Base-by-base conservation (phyloP, 1,140 invertebrate genomes). In the Brachionus sp. region DNA sequence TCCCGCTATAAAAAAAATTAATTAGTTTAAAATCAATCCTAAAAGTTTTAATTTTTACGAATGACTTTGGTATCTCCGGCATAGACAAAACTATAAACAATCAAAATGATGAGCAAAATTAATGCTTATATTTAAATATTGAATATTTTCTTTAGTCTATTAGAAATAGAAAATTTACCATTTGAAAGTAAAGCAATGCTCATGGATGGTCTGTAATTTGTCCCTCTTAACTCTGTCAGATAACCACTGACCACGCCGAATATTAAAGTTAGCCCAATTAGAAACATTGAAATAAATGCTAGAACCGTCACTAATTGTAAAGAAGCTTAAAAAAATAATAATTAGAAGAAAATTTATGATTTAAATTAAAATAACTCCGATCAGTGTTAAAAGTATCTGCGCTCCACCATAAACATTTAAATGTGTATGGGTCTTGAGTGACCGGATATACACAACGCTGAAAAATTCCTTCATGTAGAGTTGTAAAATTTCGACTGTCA, bases 401-500 rank as follows among this genome's bases (percentile, higher is more conserved):
- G 25, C 46, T 62, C 77, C 77, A 80, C 77, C 77, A 80, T 29
- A 80, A n/a, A 37, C 77, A 80, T 6, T 66, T 57, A 29, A 80
- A 80, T 39, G 19, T 62, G 29, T 80, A 42, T 10, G 77, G 62
- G 10, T 80, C 77, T 10, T 57, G 33, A 29, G 12, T 66, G 16
- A 42, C 50, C 23, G 77, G 77, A 62, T 62, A 80, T 23, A 80
- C 50, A 66, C 77, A 80, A 13, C 77, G 19, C 19, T 66, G 77
- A 13, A 80, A 80, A 42, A 80, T 10, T 7, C 77, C 77, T 80
- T 80, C 77, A 35, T 80, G 77, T 3, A 80, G 23, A 13, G 77
- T 37, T 5, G 77, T 62, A 23, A 44, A 57, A 19, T 80, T 66
- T 9, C 62, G 50, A 44, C 77, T 80, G 29, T 80, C 77, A 66